phyloP scores from a whole-genome alignment of 2,797 vertebrate genomes.

The Todus mexicanus region DNA sequence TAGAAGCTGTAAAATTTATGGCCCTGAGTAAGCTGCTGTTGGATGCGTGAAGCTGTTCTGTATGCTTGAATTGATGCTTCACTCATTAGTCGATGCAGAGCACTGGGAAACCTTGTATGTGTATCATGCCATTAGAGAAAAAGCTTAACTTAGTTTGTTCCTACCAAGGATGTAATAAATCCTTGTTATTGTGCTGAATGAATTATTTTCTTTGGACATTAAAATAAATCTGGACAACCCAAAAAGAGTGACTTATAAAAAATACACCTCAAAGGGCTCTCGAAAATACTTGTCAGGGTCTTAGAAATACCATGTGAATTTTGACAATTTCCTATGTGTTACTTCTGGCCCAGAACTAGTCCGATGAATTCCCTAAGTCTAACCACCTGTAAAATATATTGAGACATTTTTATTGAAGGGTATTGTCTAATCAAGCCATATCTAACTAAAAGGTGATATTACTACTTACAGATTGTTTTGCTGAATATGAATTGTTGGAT shows the following conservation, averaged over 20 bases:
- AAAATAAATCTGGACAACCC: background rate
- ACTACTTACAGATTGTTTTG: background rate
- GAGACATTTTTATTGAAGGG: background rate
- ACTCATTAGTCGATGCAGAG: background rate
- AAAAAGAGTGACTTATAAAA: background rate
- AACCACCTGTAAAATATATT: background rate
- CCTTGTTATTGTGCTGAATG: background rate
- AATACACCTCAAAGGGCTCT: background rate
- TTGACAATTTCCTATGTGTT: background rate
- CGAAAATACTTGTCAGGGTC: background rate
- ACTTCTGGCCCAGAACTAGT: background rate
- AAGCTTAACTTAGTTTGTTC: background rate
- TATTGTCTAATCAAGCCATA: background rate
- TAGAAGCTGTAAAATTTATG: background rate
- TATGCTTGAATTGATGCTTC: background rate
- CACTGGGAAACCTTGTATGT: background rate
- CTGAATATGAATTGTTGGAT: background rate
- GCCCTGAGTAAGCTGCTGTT: background rate
- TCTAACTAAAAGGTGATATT: background rate
- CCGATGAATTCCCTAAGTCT: background rate
- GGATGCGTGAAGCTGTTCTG: background rate
- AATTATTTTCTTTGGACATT: background rate
- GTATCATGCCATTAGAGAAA: background rate
- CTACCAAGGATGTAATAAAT: background rate
- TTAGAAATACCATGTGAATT: background rate